Percentiles rank a stretch among this genome's conserved stretches.
Conservation (phyloP, 2,888 invertebrate species). For the Dynastes tityus region DNA sequence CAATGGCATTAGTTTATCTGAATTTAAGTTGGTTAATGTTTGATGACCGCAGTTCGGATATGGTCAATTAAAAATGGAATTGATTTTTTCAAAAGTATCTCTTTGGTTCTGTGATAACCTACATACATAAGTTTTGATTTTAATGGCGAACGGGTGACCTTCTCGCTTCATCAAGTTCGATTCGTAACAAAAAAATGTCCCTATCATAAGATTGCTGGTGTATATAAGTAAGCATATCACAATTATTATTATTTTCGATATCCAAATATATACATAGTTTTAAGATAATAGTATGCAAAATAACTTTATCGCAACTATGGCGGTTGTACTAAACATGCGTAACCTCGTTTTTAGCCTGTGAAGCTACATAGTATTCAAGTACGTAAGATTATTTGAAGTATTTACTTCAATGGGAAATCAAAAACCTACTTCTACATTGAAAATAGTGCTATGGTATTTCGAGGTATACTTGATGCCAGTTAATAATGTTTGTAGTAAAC, state of each 20-base stretch:
- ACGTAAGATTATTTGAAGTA: not conserved
- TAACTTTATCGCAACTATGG: not conserved
- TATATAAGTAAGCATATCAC: not conserved
- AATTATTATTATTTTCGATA: not conserved
- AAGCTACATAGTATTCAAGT: not conserved
- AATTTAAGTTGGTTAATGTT: not conserved
- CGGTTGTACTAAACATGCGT: not conserved
- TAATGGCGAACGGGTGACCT: not conserved
- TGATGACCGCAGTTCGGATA: not conserved
- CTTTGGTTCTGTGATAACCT: not conserved
- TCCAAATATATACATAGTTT: not conserved
- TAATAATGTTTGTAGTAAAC: not conserved
- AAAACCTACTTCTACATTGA: too few relatives aligned
- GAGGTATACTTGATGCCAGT: too few relatives aligned
- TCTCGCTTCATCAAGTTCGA: not conserved
- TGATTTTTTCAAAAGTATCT: conserved; percentile 20
- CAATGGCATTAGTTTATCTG: conserved; percentile 7
- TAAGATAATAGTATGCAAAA: conserved; percentile 1
- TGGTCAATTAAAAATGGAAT: conserved; percentile 22
- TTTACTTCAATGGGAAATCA: too few relatives aligned
- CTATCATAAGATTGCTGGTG: not conserved
- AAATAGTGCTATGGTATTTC: too few relatives aligned
- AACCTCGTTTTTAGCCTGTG: not conserved
- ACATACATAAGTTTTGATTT: not conserved
- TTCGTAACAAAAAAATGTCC: not conserved